Percentiles rank a stretch among this genome's conserved stretches.
Evolutionary conservation across 2,888 invertebrate genomes (phyloP).

Genomic region (Tipula helvola): DNA sequence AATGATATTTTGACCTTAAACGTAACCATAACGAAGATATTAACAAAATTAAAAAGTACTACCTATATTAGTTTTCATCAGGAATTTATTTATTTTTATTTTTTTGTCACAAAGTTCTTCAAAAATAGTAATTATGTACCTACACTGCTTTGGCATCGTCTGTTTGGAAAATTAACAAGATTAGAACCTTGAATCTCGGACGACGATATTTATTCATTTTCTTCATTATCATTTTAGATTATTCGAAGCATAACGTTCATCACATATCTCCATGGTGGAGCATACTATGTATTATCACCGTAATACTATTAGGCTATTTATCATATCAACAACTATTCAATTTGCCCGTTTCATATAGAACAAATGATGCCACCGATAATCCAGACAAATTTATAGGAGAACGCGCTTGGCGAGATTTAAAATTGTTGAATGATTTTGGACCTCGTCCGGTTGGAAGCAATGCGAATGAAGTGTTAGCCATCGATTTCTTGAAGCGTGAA

Average conservation of each 20-base stretch:
- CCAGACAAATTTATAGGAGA: constrained; percentile 44
- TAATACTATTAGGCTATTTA: constrained; percentile 20
- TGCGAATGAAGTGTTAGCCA: constrained; percentile 64
- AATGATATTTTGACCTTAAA: too few species aligned
- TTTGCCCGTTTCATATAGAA: constrained; percentile 22
- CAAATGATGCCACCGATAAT: constrained; percentile 20
- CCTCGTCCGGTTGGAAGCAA: constrained; percentile 59
- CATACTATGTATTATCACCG: constrained; percentile 18
- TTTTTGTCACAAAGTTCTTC: too few species aligned
- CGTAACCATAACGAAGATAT: too few species aligned
- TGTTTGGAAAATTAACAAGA: too few species aligned
- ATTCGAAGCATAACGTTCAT: constrained; percentile 25
- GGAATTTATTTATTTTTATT: too few species aligned
- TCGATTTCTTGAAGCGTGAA: constrained; percentile 45
- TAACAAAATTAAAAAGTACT: too few species aligned
- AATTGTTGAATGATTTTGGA: constrained; percentile 47
- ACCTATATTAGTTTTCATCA: too few species aligned
- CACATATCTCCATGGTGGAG: constrained; percentile 24
- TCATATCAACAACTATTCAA: constrained; percentile 22
- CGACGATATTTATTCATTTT: too few species aligned
- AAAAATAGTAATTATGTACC: too few species aligned
- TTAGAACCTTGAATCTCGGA: too few species aligned
- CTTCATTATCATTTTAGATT: constrained; percentile 17
- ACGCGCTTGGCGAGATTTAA: constrained; percentile 50
- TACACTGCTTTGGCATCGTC: too few species aligned